Evolutionary conservation across 2,797 vertebrate genomes (phyloP), one percentile per base, ranked within the genome.

Genomic region (Hoplostethus atlanticus): DNA sequence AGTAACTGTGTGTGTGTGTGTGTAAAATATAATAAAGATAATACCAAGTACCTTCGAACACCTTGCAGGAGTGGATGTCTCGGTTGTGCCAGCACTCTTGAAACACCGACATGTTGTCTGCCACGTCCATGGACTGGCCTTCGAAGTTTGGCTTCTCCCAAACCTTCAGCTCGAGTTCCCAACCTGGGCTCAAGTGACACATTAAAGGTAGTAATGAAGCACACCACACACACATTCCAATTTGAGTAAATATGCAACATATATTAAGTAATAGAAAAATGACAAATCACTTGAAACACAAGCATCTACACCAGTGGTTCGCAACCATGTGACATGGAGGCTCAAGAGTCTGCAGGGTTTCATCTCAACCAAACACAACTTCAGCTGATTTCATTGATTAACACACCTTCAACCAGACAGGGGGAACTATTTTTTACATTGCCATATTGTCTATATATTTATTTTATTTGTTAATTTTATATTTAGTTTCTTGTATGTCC

Each of bases 121-220:
- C 86, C 76, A 90, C 85, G 76, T 96, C 94, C 1, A 94, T 87
- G 77, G 94, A 94, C 87, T 95, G 93, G 42, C 95, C 95, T 0
- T 84, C 91, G 2, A 95, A 95, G 77, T 95, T 94, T 0, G 93
- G 92, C 67, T 93, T 95, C 78, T 95, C 94, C 60, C 93, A 96
- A 13, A 96, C 69, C 79, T 94, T 94, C 83, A 96, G 89, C 87
- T 92, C 6, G 80, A 63, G 13, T 63, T 76, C n/a, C 76, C 75
- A 47, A 83, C 75, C 79, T 86, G 16, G 16, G 36, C 16, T 36
- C 30, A 36, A 31, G 47, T 16, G 9, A n/a, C 13, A 5, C 30
- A 47, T 30, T 8, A 50, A n/a, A 50, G 6, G 6, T 47, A n/a
- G 13, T 16, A n/a, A 47, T 50, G 47, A 9, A 4, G 42, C 12